phyloP scores from a whole-genome alignment of 2,888 invertebrate genomes.

The Melinaea marsaeus region DNA sequence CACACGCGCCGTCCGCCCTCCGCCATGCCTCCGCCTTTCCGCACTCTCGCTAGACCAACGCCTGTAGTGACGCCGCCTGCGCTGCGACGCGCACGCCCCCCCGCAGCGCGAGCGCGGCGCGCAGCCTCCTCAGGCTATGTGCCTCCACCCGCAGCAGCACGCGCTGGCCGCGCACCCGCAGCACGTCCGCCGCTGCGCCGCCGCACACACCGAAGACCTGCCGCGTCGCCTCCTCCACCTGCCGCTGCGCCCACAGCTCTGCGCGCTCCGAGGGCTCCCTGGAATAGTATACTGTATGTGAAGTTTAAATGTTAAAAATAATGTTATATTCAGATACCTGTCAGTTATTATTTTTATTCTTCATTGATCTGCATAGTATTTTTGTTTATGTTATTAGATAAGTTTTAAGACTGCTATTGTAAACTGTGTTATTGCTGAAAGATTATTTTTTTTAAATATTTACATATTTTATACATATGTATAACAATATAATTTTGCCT shows the following conservation, averaged over 20 bases:
- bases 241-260: constrained; percentile 36
- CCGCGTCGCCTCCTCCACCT: constrained; percentile 35
- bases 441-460: no score
- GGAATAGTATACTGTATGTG: not conserved
- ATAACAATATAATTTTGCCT: no score
- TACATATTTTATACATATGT: no score
- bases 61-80: constrained; percentile 42
- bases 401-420: no score
- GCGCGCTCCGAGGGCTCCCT: constrained; percentile 31
- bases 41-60: constrained; percentile 29
- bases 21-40: constrained; percentile 8
- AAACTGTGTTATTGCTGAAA: no score
- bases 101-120: constrained; percentile 41
- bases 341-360: no score
- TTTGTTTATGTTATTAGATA: no score
- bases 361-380: no score
- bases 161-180: constrained; percentile 33
- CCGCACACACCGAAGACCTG: constrained; percentile 44
- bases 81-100: constrained; percentile 30
- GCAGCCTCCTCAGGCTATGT: constrained; percentile 33
- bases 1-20: constrained; percentile 53
- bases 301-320: no score
- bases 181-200: constrained; percentile 43
- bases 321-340: no score
- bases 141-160: constrained; percentile 75